Conservation (phyloP, 1,140 invertebrate genomes). For the Dinoponera quadriceps region DNA sequence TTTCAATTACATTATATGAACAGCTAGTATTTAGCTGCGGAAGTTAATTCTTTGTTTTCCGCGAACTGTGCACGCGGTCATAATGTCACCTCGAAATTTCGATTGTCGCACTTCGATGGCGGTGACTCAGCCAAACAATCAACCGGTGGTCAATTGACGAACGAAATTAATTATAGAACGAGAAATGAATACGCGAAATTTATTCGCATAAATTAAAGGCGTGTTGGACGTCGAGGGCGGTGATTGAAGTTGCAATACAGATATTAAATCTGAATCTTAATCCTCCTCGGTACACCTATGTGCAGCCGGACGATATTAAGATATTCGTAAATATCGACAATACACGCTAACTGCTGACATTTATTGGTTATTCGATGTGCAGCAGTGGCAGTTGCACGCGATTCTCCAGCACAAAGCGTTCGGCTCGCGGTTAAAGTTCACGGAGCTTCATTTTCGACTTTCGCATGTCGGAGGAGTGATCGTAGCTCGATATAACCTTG, state of each 20-base stretch:
- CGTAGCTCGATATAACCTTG: constrained; percentile 15
- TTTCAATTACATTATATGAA: no score
- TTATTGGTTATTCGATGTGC: constrained; percentile 30
- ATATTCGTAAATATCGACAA: constrained; percentile 35
- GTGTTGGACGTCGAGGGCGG: no score
- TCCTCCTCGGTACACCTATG: neutral
- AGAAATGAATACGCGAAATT: neutral
- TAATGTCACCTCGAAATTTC: no score
- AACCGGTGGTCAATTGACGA: no score
- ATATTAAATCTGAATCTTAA: neutral
- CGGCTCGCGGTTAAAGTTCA: constrained; percentile 16
- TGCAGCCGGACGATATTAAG: constrained; percentile 10
- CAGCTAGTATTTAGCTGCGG: no score
- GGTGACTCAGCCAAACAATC: no score
- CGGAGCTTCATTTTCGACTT: constrained; percentile 21
- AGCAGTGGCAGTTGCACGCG: constrained; percentile 14
- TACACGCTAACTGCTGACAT: constrained; percentile 21
- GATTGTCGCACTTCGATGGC: no score
- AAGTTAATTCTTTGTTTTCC: no score
- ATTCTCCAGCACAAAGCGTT: neutral
- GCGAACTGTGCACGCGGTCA: no score
- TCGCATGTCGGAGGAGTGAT: constrained; percentile 8
- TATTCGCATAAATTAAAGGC: neutral
- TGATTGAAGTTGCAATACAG: neutral
- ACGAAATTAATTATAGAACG: no score